Conservation (phyloP, 2,113 vertebrate genomes). For the Naja naja region DNA sequence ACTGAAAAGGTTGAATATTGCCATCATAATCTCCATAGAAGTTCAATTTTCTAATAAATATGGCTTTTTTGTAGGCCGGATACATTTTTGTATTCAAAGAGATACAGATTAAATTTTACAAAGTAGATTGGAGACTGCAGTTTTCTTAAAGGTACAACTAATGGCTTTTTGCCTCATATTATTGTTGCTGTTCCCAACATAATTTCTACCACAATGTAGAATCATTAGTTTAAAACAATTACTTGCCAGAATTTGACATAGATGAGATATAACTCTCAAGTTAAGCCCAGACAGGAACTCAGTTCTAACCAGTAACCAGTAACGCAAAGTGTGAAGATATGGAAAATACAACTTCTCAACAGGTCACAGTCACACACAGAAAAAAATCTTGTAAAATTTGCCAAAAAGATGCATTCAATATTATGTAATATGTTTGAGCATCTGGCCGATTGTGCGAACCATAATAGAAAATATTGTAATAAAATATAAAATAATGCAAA, state of each 20-base stretch:
- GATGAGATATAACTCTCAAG: not conserved
- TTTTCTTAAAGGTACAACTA: not conserved
- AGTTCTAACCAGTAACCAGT: not conserved
- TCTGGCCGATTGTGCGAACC: not conserved
- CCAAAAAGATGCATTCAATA: not conserved
- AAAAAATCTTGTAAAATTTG: not conserved
- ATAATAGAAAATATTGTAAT: not conserved
- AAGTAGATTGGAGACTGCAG: not conserved
- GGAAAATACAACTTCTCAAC: not conserved
- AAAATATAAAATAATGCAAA: not conserved
- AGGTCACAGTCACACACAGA: not conserved
- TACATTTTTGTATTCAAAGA: not conserved
- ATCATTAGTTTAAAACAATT: not conserved
- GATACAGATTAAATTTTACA: not conserved
- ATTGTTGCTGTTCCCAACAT: not conserved
- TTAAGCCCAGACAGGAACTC: not conserved
- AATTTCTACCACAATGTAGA: not conserved
- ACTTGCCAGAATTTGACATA: not conserved
- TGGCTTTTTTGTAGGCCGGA: not conserved
- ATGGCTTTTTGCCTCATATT: not conserved
- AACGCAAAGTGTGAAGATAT: not conserved
- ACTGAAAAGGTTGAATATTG: not conserved
- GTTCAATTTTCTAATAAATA: not conserved
- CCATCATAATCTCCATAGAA: not conserved
- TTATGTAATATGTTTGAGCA: not conserved